Base-by-base conservation (phyloP, 2,888 invertebrate genomes). In the Xanthorhoe designata region DNA sequence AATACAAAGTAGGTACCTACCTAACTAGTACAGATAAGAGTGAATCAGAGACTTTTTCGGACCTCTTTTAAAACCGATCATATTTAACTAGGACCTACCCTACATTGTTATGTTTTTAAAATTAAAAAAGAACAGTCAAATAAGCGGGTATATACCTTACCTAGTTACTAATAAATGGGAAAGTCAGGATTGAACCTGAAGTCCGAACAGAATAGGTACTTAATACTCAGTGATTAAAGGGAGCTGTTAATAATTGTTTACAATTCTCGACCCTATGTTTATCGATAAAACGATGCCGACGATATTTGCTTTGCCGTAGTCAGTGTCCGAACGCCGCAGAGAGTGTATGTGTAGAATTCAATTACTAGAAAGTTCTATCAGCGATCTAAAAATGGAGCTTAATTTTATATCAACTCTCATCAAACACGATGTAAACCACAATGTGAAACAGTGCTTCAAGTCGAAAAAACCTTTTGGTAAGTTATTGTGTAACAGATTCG, bases 381-480 rank as follows among this genome's bases (percentile, higher is more conserved):
- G 68, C 66, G 68, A 72, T 66, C 71, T 71, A 52, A 83, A 83
- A 78, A 94, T 94, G 94, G 92, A 93, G 77, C 79, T 93, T 61
- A 92, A 91, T 76, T 91, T 91, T 71, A 82, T 92, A 77, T 83
- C 91, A 58, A 88, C 90, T 47, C 83, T 92, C 71, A 88, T 93
- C 66, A 92, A 91, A 84, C 91, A 90, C 75, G 93, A 94, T 83
- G 87, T 92, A 77, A 94, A 94, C 73, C 92, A 92, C 74, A 94
- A 94, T 83, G 88, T 93, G 79, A 91, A 84, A 86, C 85, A 91
- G 89, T 92, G 92, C 80, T 92, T 94, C 77, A 92, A 92, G 78
- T 78, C 88, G n/a, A 94, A 92, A 83, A 93, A 90, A 71, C 80
- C 91, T 45, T 93, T 92, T 70, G 85, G 94, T 94, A 56, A 67